Evolutionary conservation across 2,113 vertebrate genomes (phyloP).

Genomic region (Ahaetulla prasina): DNA sequence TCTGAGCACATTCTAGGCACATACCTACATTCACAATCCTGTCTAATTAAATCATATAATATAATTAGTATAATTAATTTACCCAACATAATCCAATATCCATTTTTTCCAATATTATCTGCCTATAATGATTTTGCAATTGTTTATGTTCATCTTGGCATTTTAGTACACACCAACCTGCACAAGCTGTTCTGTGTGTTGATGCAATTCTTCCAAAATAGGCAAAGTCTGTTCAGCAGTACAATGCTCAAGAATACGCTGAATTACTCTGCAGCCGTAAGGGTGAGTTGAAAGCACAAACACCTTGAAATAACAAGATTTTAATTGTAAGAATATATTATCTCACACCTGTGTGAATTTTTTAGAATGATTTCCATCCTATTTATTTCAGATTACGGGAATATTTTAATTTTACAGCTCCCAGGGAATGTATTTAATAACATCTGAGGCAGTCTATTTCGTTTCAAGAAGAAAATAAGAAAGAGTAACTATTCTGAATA

Average conservation of each 20-base stretch:
- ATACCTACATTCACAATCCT: not conserved
- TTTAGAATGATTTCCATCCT: not conserved
- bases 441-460: not conserved
- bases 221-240: conserved; percentile 93
- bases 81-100: not conserved
- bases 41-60: not conserved
- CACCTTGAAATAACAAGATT: conserved; percentile 70
- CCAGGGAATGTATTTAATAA: not conserved
- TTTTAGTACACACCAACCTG: conserved; percentile 72
- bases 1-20: not conserved
- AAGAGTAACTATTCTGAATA: not conserved
- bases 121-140: not conserved
- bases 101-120: not conserved
- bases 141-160: not conserved
- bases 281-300: conserved; percentile 96
- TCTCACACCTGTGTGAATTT: not conserved
- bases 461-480: not conserved
- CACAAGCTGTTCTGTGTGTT: conserved; percentile 92
- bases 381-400: not conserved
- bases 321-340: not conserved
- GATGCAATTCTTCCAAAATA: conserved; percentile 90
- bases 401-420: not conserved
- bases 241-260: conserved; percentile 94
- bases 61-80: not conserved
- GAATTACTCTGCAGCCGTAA: conserved; percentile 95